Base-by-base conservation (phyloP, 1,140 invertebrate species). In the Rhopalosiphum maidis region DNA sequence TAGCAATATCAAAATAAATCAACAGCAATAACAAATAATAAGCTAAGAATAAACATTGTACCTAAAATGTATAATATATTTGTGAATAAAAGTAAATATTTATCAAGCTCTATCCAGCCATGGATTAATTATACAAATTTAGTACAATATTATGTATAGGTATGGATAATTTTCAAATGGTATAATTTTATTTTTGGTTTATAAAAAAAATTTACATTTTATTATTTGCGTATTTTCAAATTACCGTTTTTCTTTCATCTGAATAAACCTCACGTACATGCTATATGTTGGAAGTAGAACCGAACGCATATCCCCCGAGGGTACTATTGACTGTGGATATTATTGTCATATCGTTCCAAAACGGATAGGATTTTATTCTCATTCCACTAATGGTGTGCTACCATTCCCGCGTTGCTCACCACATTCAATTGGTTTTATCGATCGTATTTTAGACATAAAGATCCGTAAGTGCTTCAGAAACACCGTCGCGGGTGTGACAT, bases 291-390 rank as follows among this genome's bases (percentile, higher is more conserved):
- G 23, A 85, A 41, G 46, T 48, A 25, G 8, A 51, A 48, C n/a
- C 48, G 82, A 51, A 82, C 11, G 43, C 46, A 55, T 83, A 85
- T 85, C 82, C 82, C 91, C 46, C 68, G 35, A 85, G 91, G 77
- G 91, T 41, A 85, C n/a, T 93, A 83, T 93, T 85, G 77, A 85
- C 43, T 93, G 46, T 83, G 77, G n/a, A 54, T 93, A 83, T 93
- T 93, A 93, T 93, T 93, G 91, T 93, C 91, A 93, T 93, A 85
- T 93, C 46, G 46, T 85, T 41, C 77, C 46, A 54, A 93, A 92
- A 93, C 77, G 77, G 35, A 41, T 51, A 41, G 91, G 77, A 93
- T 85, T 85, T 93, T 90, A 60, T 93, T 93, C 46, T 93, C 91
- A 93, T 93, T 85, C 35, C 48, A 54, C 82, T 93, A 93, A 93